phyloP scores from a whole-genome alignment of 2,888 invertebrate genomes.

The Cenopis cana region DNA sequence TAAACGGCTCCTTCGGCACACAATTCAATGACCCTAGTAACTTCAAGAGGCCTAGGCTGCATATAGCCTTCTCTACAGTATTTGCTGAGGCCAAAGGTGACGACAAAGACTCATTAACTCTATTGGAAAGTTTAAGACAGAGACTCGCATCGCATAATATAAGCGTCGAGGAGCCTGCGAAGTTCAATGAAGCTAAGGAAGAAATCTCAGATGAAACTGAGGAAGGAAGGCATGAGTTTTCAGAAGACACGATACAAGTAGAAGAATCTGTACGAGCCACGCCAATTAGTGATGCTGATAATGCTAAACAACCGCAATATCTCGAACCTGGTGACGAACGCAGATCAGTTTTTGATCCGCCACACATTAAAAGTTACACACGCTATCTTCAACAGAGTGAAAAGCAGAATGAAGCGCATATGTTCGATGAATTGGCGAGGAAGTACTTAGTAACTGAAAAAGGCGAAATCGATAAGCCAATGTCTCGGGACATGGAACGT shows the following conservation, averaged over 20 bases:
- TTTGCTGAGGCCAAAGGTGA: not conserved
- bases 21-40: not conserved
- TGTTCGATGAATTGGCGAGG: slow-evolving; percentile 48
- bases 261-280: slow-evolving; percentile 22
- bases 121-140: slow-evolving; percentile 18
- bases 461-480: slow-evolving; percentile 48
- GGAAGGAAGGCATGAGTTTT: slow-evolving; percentile 44
- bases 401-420: not conserved
- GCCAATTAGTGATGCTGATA: not conserved
- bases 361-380: not conserved
- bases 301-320: slow-evolving; percentile 1
- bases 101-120: not conserved
- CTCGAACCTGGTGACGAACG: not conserved
- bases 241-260: not conserved
- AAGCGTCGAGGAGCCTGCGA: slow-evolving; percentile 58
- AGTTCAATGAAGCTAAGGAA: slow-evolving; percentile 63
- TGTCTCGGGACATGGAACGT: slow-evolving; percentile 47
- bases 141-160: slow-evolving; percentile 47
- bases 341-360: not conserved
- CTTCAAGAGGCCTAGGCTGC: not conserved
- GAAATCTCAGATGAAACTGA: slow-evolving; percentile 63
- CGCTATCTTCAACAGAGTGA: not conserved
- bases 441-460: slow-evolving; percentile 46
- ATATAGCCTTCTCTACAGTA: slow-evolving; percentile 5
- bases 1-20: slow-evolving; percentile 8